Evolutionary conservation across 2,888 invertebrate species (phyloP).

Genomic region (Cheilosia impressa): DNA sequence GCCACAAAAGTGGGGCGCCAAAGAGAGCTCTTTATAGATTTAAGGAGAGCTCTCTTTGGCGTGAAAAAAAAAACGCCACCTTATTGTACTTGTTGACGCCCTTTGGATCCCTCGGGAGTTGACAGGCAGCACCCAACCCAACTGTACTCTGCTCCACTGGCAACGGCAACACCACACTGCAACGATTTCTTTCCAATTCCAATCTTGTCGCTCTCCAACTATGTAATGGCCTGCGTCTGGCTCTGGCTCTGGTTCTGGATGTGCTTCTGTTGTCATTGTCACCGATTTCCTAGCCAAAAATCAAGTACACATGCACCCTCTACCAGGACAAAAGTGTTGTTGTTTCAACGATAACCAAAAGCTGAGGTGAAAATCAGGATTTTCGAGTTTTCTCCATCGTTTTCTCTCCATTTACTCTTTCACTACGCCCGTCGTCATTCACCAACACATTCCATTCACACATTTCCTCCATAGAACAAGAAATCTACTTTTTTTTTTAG

Average conservation of each 20-base stretch:
- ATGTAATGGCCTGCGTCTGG: no score
- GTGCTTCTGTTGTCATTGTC: background rate
- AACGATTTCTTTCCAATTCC: background rate
- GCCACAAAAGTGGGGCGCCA: no score
- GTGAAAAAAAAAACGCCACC: no score
- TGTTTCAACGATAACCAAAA: background rate
- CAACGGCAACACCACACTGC: background rate
- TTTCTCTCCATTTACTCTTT: constrained; percentile 14
- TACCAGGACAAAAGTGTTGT: constrained; percentile 18
- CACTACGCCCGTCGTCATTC: constrained; percentile 43
- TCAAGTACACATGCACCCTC: constrained; percentile 44
- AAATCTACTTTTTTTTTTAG: constrained; percentile 14
- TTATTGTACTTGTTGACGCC: no score
- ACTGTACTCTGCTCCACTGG: background rate
- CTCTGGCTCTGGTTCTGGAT: background rate
- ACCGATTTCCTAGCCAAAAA: background rate
- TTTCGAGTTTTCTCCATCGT: constrained; percentile 61
- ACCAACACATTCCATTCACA: constrained; percentile 72
- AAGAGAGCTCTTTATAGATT: no score
- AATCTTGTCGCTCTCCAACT: no score
- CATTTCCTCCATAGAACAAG: constrained; percentile 51
- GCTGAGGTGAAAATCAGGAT: constrained; percentile 59
- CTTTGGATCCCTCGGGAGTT: no score
- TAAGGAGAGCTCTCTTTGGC: no score
- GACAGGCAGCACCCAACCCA: background rate